Evolutionary conservation across 2,888 invertebrate species (phyloP), one percentile per base, ranked within the genome.

Genomic region (Arctia plantaginis): DNA sequence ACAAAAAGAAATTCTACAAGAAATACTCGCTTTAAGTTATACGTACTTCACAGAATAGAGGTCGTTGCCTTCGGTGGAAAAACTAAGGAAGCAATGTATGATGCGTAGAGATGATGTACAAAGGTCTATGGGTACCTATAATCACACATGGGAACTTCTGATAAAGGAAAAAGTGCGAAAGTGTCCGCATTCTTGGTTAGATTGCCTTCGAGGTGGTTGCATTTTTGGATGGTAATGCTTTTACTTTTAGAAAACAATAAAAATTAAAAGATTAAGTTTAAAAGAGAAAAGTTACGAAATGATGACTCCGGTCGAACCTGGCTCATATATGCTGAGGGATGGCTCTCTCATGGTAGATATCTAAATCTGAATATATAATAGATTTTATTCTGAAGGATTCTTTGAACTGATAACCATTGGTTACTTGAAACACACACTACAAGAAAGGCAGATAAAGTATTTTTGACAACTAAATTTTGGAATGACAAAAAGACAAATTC

Each of bases 1-100:
- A 62, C 7, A 33, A 67, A 30, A 67, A 67, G 30, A 47, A 67
- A 62, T 62, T 15, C 15, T 30, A 20, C 18, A 23, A 23, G 47
- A 47, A 67, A 68, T 33, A 15, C 35, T 35, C 6, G 13, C 33
- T 18, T 39, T 66, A 71, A 71, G 39, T 12, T 20, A n/a, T 69
- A 35, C 35, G 15, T 55, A 44, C 47, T 68, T 66, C 3, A 74
- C 70, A 62, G 66, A 59, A 41, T 64, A 67, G 70, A 77, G 88
- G 87, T 88, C 87, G 80, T 84, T 86, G 88, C 72, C 88, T 74
- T 62, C 76, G 70, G 81, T 80, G n/a, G n/a, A 87, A 88, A 86
- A 88, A 87, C 82, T 77, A 76, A 82, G 84, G 87, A 86, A 87
- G 76, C 77, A 75, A 76, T 82, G 59, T 30, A 33, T 47, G 35